These are phyloP conservation scores for Nibea coibor DNA, from an alignment of 2,113 vertebrate genomes.

Conservation along the genomic window DNA sequence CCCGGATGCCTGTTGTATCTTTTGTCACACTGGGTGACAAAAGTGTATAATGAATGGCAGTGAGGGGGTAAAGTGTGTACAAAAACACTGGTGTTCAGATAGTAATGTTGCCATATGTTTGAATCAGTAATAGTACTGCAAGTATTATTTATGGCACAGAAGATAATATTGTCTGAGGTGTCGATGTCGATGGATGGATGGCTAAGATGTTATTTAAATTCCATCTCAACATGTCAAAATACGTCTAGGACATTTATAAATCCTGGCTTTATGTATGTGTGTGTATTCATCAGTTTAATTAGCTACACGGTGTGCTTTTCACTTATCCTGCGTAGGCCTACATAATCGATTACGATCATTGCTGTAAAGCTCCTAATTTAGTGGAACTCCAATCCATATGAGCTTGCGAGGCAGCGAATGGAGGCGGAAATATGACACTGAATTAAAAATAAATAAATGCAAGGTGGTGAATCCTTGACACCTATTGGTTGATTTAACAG, in stretches of 20 bases:
- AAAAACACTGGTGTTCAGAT: slow-evolving; percentile 32
- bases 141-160: slow-evolving; percentile 24
- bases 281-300: slow-evolving; percentile 47
- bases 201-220: slow-evolving; percentile 4
- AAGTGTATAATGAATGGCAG: slow-evolving; percentile 64
- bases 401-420: slow-evolving; percentile 2
- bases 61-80: slow-evolving; percentile 33
- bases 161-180: not conserved
- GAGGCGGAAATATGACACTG: slow-evolving; percentile 21
- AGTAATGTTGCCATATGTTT: slow-evolving; percentile 26
- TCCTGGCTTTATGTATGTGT: slow-evolving; percentile 7
- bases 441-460: slow-evolving; percentile 69
- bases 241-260: slow-evolving; percentile 45
- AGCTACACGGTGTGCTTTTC: slow-evolving; percentile 26
- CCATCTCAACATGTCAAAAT: slow-evolving; percentile 17
- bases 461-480: slow-evolving; percentile 72
- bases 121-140: slow-evolving; percentile 14
- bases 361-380: slow-evolving; percentile 41
- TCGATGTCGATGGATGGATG: not conserved
- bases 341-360: slow-evolving; percentile 61
- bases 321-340: slow-evolving; percentile 7
- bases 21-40: slow-evolving; percentile 75
- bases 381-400: slow-evolving; percentile 4
- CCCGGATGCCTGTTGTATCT: slow-evolving; percentile 71
- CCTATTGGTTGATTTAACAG: slow-evolving; percentile 72